Conservation (phyloP, 2,888 invertebrate genomes). For the Rhorus exstirpatorius region DNA sequence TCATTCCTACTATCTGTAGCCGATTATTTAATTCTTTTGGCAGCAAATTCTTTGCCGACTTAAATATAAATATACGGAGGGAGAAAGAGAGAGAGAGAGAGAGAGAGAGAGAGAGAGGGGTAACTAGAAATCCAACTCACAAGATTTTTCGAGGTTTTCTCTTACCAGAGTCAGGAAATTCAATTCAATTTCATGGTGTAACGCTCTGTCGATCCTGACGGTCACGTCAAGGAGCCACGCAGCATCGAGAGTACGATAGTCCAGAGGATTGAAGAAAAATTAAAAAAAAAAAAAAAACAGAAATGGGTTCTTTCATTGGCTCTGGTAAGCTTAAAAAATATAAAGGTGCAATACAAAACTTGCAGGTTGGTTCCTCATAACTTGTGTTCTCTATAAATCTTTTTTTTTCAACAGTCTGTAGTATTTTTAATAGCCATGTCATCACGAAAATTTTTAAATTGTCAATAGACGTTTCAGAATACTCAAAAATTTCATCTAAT, state of each 20-base stretch:
- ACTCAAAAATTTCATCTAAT: too few species aligned
- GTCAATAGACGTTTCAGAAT: too few species aligned
- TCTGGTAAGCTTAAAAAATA: not conserved
- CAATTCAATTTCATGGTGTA: conserved; percentile 53
- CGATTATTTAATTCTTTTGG: too few species aligned
- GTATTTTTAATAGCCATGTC: too few species aligned
- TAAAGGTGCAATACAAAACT: not conserved
- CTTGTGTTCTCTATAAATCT: too few species aligned
- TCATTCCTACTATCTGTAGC: too few species aligned
- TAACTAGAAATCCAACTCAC: conserved; percentile 11
- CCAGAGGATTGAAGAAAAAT: conserved; percentile 10
- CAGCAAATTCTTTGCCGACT: too few species aligned
- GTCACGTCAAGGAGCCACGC: conserved; percentile 18
- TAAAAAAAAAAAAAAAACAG: conserved; percentile 4
- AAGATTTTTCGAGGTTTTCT: conserved; percentile 33
- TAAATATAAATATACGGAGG: too few species aligned
- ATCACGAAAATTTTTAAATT: too few species aligned
- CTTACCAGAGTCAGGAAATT: conserved; percentile 29
- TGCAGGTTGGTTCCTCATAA: too few species aligned
- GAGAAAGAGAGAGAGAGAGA: too few species aligned
- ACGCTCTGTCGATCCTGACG: conserved; percentile 43
- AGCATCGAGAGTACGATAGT: conserved; percentile 3
- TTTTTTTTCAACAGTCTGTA: too few species aligned
- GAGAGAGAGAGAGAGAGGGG: conserved; percentile 3
- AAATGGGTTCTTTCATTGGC: not conserved